Conservation (phyloP, 2,797 vertebrate genomes). For the Garrulus glandarius region DNA sequence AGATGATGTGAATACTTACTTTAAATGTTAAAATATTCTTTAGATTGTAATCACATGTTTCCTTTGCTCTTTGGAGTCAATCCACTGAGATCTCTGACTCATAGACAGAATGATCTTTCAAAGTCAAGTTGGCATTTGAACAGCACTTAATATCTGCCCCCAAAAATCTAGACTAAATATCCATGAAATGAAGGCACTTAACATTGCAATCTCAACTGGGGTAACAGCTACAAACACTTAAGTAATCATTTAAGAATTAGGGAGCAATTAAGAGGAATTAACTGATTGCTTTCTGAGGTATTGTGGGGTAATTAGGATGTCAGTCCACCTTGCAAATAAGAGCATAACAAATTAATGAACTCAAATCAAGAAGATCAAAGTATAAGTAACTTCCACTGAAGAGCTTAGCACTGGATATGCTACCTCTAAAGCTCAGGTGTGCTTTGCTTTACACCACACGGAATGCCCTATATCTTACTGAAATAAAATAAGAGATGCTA, state of each 20-base stretch:
- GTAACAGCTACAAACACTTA: background rate
- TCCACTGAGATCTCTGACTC: conserved; percentile 44
- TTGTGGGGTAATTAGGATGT: background rate
- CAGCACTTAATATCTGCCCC: background rate
- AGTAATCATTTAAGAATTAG: background rate
- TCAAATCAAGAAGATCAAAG: background rate
- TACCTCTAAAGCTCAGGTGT: background rate
- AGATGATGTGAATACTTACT: conserved; percentile 41
- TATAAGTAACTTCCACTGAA: background rate
- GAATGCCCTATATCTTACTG: background rate
- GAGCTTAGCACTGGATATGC: background rate
- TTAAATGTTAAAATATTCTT: conserved; percentile 75
- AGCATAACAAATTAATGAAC: background rate
- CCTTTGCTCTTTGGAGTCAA: conserved; percentile 38
- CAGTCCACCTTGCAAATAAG: background rate
- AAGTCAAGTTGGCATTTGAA: conserved; percentile 54
- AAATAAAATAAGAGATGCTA: background rate
- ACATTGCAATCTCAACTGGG: background rate
- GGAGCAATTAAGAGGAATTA: background rate
- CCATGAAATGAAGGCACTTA: background rate
- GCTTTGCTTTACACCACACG: background rate
- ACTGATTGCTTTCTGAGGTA: background rate
- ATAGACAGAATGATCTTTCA: conserved; percentile 27
- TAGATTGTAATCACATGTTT: conserved; percentile 50
- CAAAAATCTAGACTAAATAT: conserved; percentile 36